Evolutionary conservation across 2,888 invertebrate species (phyloP), one percentile per base, ranked within the genome.

Genomic region (Volucella inanis): DNA sequence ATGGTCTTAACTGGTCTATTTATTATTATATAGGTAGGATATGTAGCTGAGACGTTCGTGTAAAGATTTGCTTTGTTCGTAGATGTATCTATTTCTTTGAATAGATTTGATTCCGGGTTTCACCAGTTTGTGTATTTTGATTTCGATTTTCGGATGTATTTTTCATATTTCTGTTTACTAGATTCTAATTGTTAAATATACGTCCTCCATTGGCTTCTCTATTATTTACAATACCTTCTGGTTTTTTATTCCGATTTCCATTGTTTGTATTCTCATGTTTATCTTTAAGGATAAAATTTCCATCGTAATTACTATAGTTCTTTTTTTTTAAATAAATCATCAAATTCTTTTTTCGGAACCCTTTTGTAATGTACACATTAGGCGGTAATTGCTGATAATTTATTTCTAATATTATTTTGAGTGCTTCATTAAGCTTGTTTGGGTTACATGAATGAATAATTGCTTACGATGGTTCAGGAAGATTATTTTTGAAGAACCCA

Each of bases 1-100:
- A 62, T 14, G 55, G 65, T 75, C 41, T 59, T 67, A 67, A 47
- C 52, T 68, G 55, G 41, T 55, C 54, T 49, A 68, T 70, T 61
- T 43, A 61, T 61, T 45, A 61, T 11, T 61, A 43, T 22, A 22
- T n/a, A n/a, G n/a, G n/a, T n/a, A n/a, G n/a, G n/a, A n/a, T n/a
- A n/a, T n/a, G n/a, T 11, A 12, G 22, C 10, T 54, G 31, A 54
- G 31, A 22, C 54, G 31, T 3, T 31, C n/a, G n/a, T 10, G n/a
- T 54, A 22, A 52, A 52, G 22, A 52, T 52, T 18, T 52, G 9
- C 22, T 11, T 52, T 22, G 31, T 54, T 54, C 12, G 54, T 31
- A 54, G 54, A 22, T 54, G 22, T 12, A 54, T 54, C 9, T 11
- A 54, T 54, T 22, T 11, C 22, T 52, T 52, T 18, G 10, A n/a